These are phyloP conservation scores for Mobula hypostoma DNA, from an alignment of 2,113 vertebrate species.

Conservation along the genomic window DNA sequence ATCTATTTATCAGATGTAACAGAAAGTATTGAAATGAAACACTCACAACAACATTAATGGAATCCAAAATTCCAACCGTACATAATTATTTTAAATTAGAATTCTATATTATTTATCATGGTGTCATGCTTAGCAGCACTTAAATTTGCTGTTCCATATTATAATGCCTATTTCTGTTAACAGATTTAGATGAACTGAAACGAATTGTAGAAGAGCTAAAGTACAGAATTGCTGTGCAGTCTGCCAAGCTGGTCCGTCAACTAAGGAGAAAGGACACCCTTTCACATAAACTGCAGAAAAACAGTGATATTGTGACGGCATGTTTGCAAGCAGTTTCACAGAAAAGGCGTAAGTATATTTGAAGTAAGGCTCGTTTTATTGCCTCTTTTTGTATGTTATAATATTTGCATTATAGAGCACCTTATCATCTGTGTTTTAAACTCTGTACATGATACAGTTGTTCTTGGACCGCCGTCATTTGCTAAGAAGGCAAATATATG, in stretches of 20 bases:
- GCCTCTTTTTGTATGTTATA: background rate
- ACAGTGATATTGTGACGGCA: constrained; percentile 85
- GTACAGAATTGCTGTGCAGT: constrained; percentile 74
- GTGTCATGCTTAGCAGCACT: background rate
- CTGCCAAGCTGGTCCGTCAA: constrained; percentile 80
- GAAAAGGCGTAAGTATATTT: constrained; percentile 77
- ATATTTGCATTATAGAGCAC: background rate
- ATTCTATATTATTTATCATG: background rate
- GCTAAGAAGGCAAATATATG: background rate
- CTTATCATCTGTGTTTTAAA: background rate
- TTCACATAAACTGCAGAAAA: constrained; percentile 76
- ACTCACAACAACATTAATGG: background rate
- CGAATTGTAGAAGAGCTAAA: constrained; percentile 75
- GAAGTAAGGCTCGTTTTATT: background rate
- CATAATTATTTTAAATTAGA: background rate
- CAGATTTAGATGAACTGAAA: constrained; percentile 70
- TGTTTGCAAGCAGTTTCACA: constrained; percentile 89
- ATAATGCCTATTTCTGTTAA: background rate
- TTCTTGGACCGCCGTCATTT: background rate
- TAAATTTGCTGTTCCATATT: background rate
- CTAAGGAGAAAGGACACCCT: constrained; percentile 82
- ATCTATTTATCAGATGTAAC: background rate
- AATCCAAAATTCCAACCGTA: background rate
- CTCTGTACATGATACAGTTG: background rate
- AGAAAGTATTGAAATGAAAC: background rate